Evolutionary conservation across 2,888 invertebrate species (phyloP).

Genomic region (Spatulosminthurus flaviceps): DNA sequence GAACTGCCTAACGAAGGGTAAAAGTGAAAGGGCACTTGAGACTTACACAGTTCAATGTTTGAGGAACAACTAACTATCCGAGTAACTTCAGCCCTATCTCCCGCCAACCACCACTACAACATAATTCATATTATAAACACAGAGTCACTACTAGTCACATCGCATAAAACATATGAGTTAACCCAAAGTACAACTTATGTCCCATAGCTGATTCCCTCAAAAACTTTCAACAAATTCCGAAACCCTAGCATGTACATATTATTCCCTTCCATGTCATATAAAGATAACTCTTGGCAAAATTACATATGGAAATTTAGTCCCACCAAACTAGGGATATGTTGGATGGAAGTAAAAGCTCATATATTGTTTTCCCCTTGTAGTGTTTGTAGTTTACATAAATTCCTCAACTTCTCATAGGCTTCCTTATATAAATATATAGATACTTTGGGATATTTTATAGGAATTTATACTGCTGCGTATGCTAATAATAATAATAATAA

Average conservation of each 20-base stretch:
- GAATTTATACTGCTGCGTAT: no score
- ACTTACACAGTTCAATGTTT: not conserved
- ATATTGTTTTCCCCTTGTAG: slow-evolving; percentile 2
- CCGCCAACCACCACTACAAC: no score
- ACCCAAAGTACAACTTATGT: no score
- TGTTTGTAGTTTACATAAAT: not conserved
- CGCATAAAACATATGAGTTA: no score
- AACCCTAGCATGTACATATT: not conserved
- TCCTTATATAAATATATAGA: no score
- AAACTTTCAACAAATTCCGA: not conserved
- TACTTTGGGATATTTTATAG: no score
- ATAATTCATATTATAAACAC: no score
- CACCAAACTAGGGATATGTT: not conserved
- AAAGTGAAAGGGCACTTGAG: slow-evolving; percentile 4
- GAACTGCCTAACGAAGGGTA: slow-evolving; percentile 13
- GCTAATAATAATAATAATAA: no score
- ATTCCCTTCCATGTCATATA: not conserved
- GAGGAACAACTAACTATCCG: not conserved
- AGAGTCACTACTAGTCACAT: no score
- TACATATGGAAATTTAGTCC: not conserved
- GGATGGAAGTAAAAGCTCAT: slow-evolving; percentile 11
- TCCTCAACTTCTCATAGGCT: not conserved
- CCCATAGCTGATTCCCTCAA: no score
- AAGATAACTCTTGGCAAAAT: not conserved
- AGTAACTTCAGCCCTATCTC: not conserved